Base-by-base conservation (phyloP, 2,113 vertebrate genomes). In the Cephalopterus ornatus region DNA sequence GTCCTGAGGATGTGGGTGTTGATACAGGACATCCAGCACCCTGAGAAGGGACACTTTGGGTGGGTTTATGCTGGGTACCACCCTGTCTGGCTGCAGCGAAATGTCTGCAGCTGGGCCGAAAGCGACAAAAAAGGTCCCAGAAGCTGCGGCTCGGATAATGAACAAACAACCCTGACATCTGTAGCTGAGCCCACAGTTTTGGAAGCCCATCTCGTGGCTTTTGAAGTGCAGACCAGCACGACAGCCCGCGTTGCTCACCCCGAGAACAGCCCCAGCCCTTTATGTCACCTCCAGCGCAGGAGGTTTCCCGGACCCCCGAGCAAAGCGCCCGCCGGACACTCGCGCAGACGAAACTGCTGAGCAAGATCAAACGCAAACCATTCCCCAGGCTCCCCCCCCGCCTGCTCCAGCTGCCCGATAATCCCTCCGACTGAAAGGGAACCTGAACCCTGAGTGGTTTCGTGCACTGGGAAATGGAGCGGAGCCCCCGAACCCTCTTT, bases 381-480 rank as follows among this genome's bases (percentile, higher is more conserved):
- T 41, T 84, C 79, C 59, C 76, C 59, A 74, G 59, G 79, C 95
- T 83, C 27, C n/a, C 19, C 33, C 52, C 41, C 72, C 0, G 3
- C 73, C 63, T 74, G 52, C 82, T 79, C 89, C 95, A 89, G 94
- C 93, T 89, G 91, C 86, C 73, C 0, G 56, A 67, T 93, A 96
- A 96, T 95, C 89, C 91, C 78, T 86, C 30, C 1, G 11, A 2
- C 47, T 85, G 84, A 95, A 96, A 96, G 61, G 62, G 52, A 93
- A 89, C 73, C 73, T 87, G 95, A 96, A 68, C 62, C 84, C 91
- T 75, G 47, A 65, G 68, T 23, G 65, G 68, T 77, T 95, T 92
- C 5, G 0, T 37, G 85, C 47, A 35, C 70, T 3, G 32, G 59
- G 87, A 81, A 81, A 78, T 0, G 4, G 77, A 95, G 89, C 68